A percentile compares a stretch with the other conserved stretches of the same genome.
phyloP scores from a whole-genome alignment of 2,888 invertebrate genomes.

The Agrotis exclamationis region DNA sequence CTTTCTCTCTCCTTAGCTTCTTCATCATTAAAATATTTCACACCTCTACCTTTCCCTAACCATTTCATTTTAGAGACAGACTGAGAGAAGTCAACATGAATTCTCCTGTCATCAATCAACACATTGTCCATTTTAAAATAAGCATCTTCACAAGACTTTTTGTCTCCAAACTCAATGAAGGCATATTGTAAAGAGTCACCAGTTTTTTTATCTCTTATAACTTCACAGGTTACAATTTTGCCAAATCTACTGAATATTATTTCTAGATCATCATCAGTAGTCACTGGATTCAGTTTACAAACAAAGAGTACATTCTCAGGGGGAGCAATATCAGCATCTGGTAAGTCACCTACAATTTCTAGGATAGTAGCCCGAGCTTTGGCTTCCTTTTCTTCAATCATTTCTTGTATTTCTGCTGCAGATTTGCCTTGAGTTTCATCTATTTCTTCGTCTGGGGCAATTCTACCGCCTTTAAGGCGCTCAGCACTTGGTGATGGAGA shows the following conservation, averaged over 20 bases:
- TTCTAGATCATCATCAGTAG: slow-evolving; percentile 98
- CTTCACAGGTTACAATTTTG: slow-evolving; percentile 97
- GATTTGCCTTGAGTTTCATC: slow-evolving; percentile 97
- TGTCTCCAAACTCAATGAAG: slow-evolving; percentile 98
- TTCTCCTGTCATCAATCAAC: slow-evolving; percentile 99
- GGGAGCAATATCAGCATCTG: slow-evolving; percentile 99
- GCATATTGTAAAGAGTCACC: slow-evolving; percentile 99
- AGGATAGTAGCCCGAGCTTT: slow-evolving; percentile 99
- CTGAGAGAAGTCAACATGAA: slow-evolving; percentile 99
- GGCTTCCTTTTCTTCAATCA: slow-evolving; percentile 97
- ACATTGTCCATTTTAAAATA: slow-evolving; percentile 99
- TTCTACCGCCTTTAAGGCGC: slow-evolving; percentile 95
- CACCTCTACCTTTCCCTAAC: slow-evolving; percentile 96
- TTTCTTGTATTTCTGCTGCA: slow-evolving; percentile 96
- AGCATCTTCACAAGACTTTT: slow-evolving; percentile 98
- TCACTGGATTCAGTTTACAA: slow-evolving; percentile 99
- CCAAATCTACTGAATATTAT: slow-evolving; percentile 99
- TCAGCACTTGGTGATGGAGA: slow-evolving; percentile 98
- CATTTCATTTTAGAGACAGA: slow-evolving; percentile 98
- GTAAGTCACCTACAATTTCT: slow-evolving; percentile 99
- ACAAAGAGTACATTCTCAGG: slow-evolving; percentile 99
- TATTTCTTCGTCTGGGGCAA: slow-evolving; percentile 98
- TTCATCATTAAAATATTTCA: slow-evolving; percentile 90
- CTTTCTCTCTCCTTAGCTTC: slow-evolving; percentile 61
- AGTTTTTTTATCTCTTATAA: slow-evolving; percentile 97